Evolutionary conservation across 2,113 vertebrate genomes (phyloP), one percentile per base, ranked within the genome.

Genomic region (Sceloporus tristichus): DNA sequence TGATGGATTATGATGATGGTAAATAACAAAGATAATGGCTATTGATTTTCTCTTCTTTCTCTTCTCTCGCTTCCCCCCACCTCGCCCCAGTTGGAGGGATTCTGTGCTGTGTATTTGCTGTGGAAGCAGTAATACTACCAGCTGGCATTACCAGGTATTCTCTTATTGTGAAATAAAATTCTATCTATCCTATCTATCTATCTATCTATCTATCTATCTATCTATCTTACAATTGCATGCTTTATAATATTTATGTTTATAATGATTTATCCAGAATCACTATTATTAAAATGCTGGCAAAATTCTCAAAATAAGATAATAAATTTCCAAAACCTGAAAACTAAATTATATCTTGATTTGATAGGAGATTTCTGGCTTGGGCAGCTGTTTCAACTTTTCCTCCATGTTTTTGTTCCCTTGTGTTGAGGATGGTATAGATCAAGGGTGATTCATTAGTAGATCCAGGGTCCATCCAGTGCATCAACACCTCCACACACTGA

Each of bases 1-100:
- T 90, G 68, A 91, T 94, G 79, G 94, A 79, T 93, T 94, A 92
- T 91, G 85, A 94, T 90, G 89, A 93, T 53, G 73, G 86, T 66
- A 95, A 96, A 94, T 94, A 93, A 94, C 88, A 93, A 92, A 84
- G 89, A 93, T 93, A 95, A 94, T 91, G 90, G 42, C 66, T 89
- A 95, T 91, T 94, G 91, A 95, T 94, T 94, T 90, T 88, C 93
- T 90, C 66, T 83, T 29, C 25, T 29, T 68, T 27, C 25, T 68
- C 66, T 71, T 27, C 4, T 71, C 27, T 23, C 27, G n/a, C 27
- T 92, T 81, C n/a, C 4, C 42, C 19, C 34, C 34, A 34, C 34
- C 34, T 34, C 34, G 34, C 34, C 34, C 34, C 34, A 34, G 34
- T 81, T 85, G 78, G 9, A 59, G 92, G 71, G 48, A 86, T 77